These are phyloP conservation scores for Geotrypetes seraphini DNA, from an alignment of 2,797 vertebrate genomes.

Conservation along the genomic window DNA sequence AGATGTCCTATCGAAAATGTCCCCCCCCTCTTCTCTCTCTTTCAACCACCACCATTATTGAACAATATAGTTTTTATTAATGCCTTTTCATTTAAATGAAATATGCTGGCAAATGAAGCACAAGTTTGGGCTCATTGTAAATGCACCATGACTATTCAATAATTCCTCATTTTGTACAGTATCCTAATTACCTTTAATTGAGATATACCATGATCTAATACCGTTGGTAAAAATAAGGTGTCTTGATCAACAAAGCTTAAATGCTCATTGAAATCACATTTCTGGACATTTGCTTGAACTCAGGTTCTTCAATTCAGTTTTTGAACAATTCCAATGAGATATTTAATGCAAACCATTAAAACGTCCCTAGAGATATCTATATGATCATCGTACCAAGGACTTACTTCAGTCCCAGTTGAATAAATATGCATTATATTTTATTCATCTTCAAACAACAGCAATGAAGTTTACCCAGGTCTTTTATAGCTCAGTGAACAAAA, in stretches of 20 bases:
- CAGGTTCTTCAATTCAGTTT: slow-evolving; percentile 48
- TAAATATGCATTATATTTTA: slow-evolving; percentile 73
- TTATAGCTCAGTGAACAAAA: slow-evolving; percentile 76
- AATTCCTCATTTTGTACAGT: too few relatives aligned
- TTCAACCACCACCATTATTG: too few relatives aligned
- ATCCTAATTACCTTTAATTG: slow-evolving; percentile 24
- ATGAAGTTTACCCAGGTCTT: slow-evolving; percentile 72
- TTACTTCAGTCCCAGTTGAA: slow-evolving; percentile 58
- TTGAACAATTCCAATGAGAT: slow-evolving; percentile 58
- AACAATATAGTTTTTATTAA: too few relatives aligned
- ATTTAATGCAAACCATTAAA: slow-evolving; percentile 56
- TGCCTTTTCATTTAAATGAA: too few relatives aligned
- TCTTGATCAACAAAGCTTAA: slow-evolving; percentile 41
- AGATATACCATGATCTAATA: slow-evolving; percentile 17
- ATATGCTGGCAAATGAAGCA: too few relatives aligned
- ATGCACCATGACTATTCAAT: slow-evolving; percentile 15
- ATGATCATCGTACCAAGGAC: slow-evolving; percentile 61
- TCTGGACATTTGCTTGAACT: slow-evolving; percentile 41
- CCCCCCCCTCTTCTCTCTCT: too few relatives aligned
- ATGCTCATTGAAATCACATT: slow-evolving; percentile 40
- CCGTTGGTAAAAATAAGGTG: slow-evolving; percentile 40
- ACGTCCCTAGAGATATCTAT: slow-evolving; percentile 41
- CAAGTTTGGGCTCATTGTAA: slow-evolving; percentile 8
- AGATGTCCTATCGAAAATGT: too few relatives aligned
- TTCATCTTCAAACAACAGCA: slow-evolving; percentile 74